Percentiles rank a stretch among this genome's conserved stretches.
These are phyloP conservation scores for Pedionomus torquatus DNA, from an alignment of 2,113 vertebrate species.

Conservation along the genomic window DNA sequence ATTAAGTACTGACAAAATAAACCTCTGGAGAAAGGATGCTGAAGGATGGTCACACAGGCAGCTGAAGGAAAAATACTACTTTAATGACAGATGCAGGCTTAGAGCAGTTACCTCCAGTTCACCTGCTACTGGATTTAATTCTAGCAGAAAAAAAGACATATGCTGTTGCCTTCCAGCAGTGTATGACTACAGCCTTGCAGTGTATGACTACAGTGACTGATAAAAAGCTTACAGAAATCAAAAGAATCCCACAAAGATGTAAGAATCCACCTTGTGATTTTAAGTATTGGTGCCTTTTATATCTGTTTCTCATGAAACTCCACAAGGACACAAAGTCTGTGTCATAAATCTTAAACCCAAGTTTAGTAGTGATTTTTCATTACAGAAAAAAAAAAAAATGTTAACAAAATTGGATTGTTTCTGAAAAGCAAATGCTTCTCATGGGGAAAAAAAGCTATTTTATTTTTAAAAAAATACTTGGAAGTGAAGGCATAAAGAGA, in stretches of 20 bases:
- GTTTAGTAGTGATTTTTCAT: not conserved
- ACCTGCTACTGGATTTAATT: not conserved
- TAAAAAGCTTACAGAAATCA: not conserved
- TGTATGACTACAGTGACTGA: accelerated
- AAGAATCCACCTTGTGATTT: not conserved
- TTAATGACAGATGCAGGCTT: not conserved
- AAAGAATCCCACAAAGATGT: not conserved
- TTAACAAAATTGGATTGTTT: not conserved
- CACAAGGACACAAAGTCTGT: not conserved
- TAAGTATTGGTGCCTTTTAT: not conserved
- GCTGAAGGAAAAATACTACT: not conserved
- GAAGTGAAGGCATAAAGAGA: not conserved
- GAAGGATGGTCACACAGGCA: not conserved
- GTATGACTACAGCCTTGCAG: not conserved
- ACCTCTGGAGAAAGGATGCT: not conserved
- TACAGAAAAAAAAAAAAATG: not conserved
- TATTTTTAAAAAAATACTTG: not conserved
- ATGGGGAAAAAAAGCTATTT: not conserved
- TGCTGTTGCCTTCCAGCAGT: not conserved
- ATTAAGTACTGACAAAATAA: not conserved
- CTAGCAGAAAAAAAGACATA: not conserved
- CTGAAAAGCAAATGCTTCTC: not conserved
- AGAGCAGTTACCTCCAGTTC: not conserved
- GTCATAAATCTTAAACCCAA: not conserved
- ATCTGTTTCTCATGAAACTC: not conserved